Conservation (phyloP, 2,797 vertebrate genomes). For the Sebastes iracundus region DNA sequence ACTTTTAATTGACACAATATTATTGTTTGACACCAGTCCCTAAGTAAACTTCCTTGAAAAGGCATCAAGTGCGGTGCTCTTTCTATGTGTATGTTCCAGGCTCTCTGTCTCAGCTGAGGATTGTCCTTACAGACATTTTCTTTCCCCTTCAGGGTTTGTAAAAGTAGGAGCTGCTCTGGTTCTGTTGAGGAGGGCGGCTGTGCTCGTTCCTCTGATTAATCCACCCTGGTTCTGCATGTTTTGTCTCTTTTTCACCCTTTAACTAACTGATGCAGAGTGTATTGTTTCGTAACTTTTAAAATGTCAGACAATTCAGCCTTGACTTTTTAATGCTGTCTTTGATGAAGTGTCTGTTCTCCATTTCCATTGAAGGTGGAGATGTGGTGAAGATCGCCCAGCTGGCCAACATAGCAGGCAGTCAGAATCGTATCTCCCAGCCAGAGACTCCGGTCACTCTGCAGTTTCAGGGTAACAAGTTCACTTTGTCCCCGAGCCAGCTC, state of each 20-base stretch:
- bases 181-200: constrained; percentile 62
- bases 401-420: constrained; percentile 87
- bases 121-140: constrained; percentile 38
- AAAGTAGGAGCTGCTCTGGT: constrained; percentile 54
- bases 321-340: background rate
- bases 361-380: constrained; percentile 86
- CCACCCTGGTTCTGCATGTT: constrained; percentile 87
- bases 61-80: constrained; percentile 18
- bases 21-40: background rate
- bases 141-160: constrained; percentile 55
- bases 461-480: constrained; percentile 99
- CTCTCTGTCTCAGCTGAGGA: constrained; percentile 64
- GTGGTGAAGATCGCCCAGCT: constrained; percentile 91
- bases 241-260: constrained; percentile 75
- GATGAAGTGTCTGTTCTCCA: constrained; percentile 8
- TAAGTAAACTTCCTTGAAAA: constrained; percentile 22
- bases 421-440: constrained; percentile 88
- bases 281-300: background rate
- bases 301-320: background rate
- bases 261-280: constrained; percentile 78
- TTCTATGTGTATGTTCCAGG: constrained; percentile 49
- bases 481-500: constrained; percentile 95
- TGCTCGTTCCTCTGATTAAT: constrained; percentile 77
- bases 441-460: constrained; percentile 97
- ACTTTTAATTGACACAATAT: background rate